phyloP scores from a whole-genome alignment of 2,797 vertebrate genomes.

The Poecilia gillii region DNA sequence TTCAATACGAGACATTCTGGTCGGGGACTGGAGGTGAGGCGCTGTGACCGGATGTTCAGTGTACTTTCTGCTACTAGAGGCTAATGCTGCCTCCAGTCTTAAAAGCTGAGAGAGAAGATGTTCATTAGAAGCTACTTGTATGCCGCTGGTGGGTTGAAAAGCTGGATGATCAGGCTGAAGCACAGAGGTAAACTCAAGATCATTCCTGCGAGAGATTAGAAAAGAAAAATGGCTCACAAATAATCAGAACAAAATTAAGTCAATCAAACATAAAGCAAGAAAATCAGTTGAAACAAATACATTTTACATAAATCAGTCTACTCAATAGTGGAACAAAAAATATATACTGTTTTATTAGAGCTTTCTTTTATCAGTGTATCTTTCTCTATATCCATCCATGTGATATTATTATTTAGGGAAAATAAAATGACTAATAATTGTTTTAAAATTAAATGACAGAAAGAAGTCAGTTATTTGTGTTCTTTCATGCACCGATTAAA shows the following conservation, averaged over 20 bases:
- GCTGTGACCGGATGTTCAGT: slow-evolving; percentile 29
- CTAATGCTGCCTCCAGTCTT: slow-evolving; percentile 78
- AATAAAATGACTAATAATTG: background rate
- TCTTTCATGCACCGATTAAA: background rate
- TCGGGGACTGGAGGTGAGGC: slow-evolving; percentile 72
- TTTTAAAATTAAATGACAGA: background rate
- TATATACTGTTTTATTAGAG: background rate
- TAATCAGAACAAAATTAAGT: background rate
- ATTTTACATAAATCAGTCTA: background rate
- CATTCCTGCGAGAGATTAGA: slow-evolving; percentile 75
- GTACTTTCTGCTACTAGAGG: slow-evolving; percentile 49
- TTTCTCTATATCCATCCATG: background rate
- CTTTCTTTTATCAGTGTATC: background rate
- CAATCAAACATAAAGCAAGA: background rate
- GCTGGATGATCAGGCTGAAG: slow-evolving; percentile 79
- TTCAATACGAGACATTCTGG: slow-evolving; percentile 89
- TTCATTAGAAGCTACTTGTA: slow-evolving; percentile 67
- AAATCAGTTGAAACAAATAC: too few relatives aligned
- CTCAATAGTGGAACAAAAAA: background rate
- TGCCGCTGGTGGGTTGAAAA: slow-evolving; percentile 47
- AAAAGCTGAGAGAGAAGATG: slow-evolving; percentile 85
- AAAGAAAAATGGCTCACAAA: background rate
- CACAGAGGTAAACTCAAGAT: slow-evolving; percentile 80
- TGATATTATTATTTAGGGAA: background rate
- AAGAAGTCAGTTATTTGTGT: background rate